Base-by-base conservation (phyloP, 2,888 invertebrate genomes). In the Agonum fuliginosum region DNA sequence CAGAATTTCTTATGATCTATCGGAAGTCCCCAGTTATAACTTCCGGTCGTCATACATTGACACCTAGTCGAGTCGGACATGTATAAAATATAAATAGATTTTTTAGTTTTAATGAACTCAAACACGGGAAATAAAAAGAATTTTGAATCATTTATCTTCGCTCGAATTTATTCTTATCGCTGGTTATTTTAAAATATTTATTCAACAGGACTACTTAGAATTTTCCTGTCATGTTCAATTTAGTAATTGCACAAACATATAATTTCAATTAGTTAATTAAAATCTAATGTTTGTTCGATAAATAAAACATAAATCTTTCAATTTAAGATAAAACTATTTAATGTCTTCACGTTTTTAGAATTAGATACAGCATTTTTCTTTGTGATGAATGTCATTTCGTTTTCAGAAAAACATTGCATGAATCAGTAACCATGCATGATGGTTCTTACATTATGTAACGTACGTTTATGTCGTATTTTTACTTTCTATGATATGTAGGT, bases 41-140 rank as follows among this genome's bases (percentile, higher is more conserved):
- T 74, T 74, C 74, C 74, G 74, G 74, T 73, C 14, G 69, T 22
- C 27, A 54, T 54, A 37, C 72, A 73, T 19, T 51, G 74, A 65
- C 74, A 74, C 62, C 74, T 73, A 73, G n/a, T 22, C 5, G 22
- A 46, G 6, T 37, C 37, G 19, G n/a, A n/a, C n/a, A n/a, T n/a
- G n/a, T n/a, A n/a, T n/a, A n/a, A n/a, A n/a, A n/a, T 46, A 70
- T 73, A 73, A 58, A 73, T 73, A 73, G 51, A 48, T 17, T 54
- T 22, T 54, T 54, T 54, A 22, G 4, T 19, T 37, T 37, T 37
- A 37, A 37, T 37, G 37, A 37, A 37, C 37, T 37, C n/a, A 37
- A 37, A n/a, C 8, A 8, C 37, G n/a, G 10, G n/a, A 37, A 8
- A 37, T n/a, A 37, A 37, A 37, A 37, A 37, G 37, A 37, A 37